phyloP scores from a whole-genome alignment of 2,113 vertebrate genomes.

The Meriones unguiculatus region DNA sequence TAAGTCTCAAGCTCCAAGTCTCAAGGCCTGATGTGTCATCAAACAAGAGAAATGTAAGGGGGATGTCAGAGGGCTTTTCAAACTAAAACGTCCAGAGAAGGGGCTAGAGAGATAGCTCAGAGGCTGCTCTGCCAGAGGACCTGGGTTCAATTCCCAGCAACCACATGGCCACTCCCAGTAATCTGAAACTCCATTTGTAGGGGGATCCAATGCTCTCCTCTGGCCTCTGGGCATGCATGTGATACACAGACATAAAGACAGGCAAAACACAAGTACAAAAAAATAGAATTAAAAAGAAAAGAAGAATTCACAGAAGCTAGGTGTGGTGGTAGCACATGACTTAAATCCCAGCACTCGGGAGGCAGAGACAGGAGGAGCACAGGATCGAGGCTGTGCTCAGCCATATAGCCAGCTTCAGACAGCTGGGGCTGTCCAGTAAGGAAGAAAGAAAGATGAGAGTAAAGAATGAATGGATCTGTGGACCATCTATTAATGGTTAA shows the following conservation, averaged over 20 bases:
- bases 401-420: neutral
- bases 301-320: neutral
- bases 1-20: slow-evolving; percentile 33
- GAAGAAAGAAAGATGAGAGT: neutral
- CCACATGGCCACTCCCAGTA: no score
- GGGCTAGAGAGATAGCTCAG: neutral
- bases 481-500: neutral
- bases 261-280: neutral
- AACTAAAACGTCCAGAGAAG: neutral
- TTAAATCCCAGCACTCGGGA: neutral
- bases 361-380: neutral
- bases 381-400: neutral
- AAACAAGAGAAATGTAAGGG: slow-evolving; percentile 2
- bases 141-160: neutral
- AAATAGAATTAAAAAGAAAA: neutral
- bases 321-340: neutral
- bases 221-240: neutral
- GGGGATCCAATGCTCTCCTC: neutral
- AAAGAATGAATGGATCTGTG: neutral
- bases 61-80: neutral
- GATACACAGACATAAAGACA: neutral
- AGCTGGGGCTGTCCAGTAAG: neutral
- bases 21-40: neutral
- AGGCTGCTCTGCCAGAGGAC: neutral
- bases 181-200: neutral